Base-by-base conservation (phyloP, 2,113 vertebrate genomes). In the Melanerpes aurifrons region DNA sequence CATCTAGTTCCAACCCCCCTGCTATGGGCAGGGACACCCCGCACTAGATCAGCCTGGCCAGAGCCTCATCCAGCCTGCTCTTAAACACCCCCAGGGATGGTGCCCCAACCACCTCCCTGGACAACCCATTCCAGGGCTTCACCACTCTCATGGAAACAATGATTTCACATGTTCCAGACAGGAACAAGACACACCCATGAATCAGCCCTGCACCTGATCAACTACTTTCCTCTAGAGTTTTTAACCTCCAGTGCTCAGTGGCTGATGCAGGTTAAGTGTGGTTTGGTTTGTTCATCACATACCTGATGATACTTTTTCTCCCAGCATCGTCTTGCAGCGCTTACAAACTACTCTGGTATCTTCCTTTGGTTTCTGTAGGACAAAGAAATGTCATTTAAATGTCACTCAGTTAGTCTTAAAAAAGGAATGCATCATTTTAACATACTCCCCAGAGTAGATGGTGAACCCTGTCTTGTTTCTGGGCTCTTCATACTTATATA, bases 241-340 rank as follows among this genome's bases (percentile, higher is more conserved):
- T 73, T 66, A 85, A 74, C 29, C 5, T 75, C 15, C 68, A 61
- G 4, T 35, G 37, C 21, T 87, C 61, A 80, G 70, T 40, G 35
- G 77, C 59, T 48, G 58, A 93, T 37, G 14, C 18, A 95, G 70
- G 40, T 56, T 56, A 90, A 53, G 62, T 73, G 72, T 64, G 48
- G 28, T 87, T 94, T 72, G 64, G 82, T 82, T 87, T 92, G 47
- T 61, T 74, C 50, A 95, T 82, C 75, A 87, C 96, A 87, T 98
- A 99, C 99, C 99, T 98, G 98, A 95, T 94, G 99, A 97, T 57
- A 98, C 16, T 22, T 90, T 97, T 93, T 99, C 98, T 97, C 99
- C 99, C 89, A 99, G 97, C 78, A 95, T 96, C 35, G 94, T 96
- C 66, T 97, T 98, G 95, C 99, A 99, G 96, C 98, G 98, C 61